phyloP scores from a whole-genome alignment of 2,797 vertebrate genomes.

The Enteromius anoplus region DNA sequence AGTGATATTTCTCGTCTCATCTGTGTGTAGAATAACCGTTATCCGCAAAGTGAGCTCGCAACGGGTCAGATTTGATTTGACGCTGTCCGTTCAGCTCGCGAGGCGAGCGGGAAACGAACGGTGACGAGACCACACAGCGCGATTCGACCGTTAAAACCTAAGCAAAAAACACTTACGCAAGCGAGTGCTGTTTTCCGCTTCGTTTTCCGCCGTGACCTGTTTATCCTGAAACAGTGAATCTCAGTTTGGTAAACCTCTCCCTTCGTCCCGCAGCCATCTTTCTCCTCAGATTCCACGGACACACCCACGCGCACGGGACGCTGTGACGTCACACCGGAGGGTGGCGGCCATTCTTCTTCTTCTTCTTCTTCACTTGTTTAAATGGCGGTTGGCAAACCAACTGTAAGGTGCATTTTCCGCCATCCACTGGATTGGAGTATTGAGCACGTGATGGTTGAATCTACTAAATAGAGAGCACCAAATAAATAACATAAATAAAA shows the following conservation, averaged over 20 bases:
- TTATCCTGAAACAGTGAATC: conserved; percentile 66
- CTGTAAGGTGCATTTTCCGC: too few relatives aligned
- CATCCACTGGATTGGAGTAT: too few relatives aligned
- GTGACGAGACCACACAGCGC: conserved; percentile 2
- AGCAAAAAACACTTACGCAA: not conserved
- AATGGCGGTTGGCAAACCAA: too few relatives aligned
- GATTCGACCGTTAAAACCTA: not conserved
- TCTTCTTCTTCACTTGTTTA: too few relatives aligned
- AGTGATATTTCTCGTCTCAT: not conserved
- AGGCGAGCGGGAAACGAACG: conserved; percentile 16
- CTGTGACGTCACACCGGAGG: conserved; percentile 53
- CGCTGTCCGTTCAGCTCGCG: conserved; percentile 31
- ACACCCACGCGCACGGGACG: conserved; percentile 69
- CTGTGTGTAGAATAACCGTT: conserved; percentile 15
- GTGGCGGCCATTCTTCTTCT: not conserved
- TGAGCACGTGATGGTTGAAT: too few relatives aligned
- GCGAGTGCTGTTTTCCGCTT: not conserved
- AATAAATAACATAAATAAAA: too few relatives aligned
- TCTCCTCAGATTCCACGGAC: conserved; percentile 73
- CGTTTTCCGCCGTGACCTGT: conserved; percentile 11
- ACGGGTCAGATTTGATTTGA: conserved; percentile 57
- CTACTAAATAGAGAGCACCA: too few relatives aligned
- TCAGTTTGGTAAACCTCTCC: conserved; percentile 66
- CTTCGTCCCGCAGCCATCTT: conserved; percentile 80
- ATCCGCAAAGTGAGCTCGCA: conserved; percentile 52